phyloP scores from a whole-genome alignment of 2,888 invertebrate genomes.

The Tryphoninae sp. region DNA sequence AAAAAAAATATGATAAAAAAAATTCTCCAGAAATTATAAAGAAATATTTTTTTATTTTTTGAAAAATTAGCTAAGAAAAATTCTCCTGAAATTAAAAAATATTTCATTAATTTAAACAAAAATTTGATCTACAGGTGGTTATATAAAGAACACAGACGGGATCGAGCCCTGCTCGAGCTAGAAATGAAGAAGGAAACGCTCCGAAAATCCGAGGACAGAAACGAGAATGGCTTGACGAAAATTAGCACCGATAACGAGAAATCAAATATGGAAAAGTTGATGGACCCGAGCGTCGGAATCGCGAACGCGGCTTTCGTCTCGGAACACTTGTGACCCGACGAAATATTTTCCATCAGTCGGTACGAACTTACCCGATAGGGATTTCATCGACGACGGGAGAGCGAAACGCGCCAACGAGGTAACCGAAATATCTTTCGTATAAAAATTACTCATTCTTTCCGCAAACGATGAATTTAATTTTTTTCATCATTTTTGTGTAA shows the following conservation, averaged over 20 bases:
- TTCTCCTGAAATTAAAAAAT: not conserved
- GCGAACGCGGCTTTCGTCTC: constrained; percentile 80
- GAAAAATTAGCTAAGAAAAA: too few relatives aligned
- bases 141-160: constrained; percentile 86
- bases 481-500: not conserved
- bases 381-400: constrained; percentile 36
- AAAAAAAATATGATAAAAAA: too few relatives aligned
- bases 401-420: constrained; percentile 45
- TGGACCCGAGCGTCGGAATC: constrained; percentile 81
- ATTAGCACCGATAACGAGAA: constrained; percentile 66
- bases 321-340: constrained; percentile 73
- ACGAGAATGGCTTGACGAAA: constrained; percentile 70
- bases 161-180: constrained; percentile 74
- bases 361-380: constrained; percentile 59
- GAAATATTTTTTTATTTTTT: too few relatives aligned
- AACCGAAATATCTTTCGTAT: not conserved
- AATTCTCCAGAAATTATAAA: too few relatives aligned
- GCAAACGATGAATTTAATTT: not conserved
- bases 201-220: constrained; percentile 79
- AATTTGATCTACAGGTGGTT: constrained; percentile 84
- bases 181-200: constrained; percentile 70
- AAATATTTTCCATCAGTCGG: constrained; percentile 41
- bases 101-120: not conserved
- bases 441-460: not conserved
- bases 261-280: constrained; percentile 74